Evolutionary conservation across 1,140 invertebrate genomes (phyloP), one percentile per base, ranked within the genome.

Genomic region (Drosophila parvula): DNA sequence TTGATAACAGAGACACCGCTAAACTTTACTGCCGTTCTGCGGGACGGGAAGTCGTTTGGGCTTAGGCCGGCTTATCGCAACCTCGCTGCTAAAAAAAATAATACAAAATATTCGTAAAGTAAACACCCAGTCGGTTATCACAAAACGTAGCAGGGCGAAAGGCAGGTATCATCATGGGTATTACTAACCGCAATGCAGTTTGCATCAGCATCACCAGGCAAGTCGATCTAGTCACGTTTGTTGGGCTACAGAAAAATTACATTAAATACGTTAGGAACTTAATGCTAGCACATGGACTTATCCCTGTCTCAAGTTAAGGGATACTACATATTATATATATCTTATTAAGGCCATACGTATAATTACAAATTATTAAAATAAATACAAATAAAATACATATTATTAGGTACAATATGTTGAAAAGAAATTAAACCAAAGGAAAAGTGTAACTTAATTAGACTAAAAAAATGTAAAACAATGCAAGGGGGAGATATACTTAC

Each of bases 11-110:
- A 53, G n/a, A 27, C 51, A 38, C 47, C 62, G 48, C 18, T 36
- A 36, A 69, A 36, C 64, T 70, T 70, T 70, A 67, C 48, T 63
- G 63, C 59, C 16, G 41, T 27, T 67, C n/a, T 43, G 27, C 65
- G 68, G 65, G 65, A 71, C 68, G 68, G 68, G 65, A 71, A 71
- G 51, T 71, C 65, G 51, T 18, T 47, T 56, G 32, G 40, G 63
- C 43, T 70, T 28, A 62, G 62, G 38, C 18, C 27, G 27, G 27
- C 68, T 71, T 71, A 71, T 71, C 65, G 43, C 67, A 56, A 56
- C 48, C 65, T 70, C 64, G 67, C 34, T 22, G 68, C 11, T n/a
- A 57, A 32, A 67, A 32, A 67, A 22, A 38, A 64, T 38, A 38
- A 30, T 50, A 28, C 4, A 55, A 41, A 38, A 34, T 61, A 53